These are phyloP conservation scores for Neuroterus valhalla DNA, from an alignment of 1,140 invertebrate species.

Conservation along the genomic window DNA sequence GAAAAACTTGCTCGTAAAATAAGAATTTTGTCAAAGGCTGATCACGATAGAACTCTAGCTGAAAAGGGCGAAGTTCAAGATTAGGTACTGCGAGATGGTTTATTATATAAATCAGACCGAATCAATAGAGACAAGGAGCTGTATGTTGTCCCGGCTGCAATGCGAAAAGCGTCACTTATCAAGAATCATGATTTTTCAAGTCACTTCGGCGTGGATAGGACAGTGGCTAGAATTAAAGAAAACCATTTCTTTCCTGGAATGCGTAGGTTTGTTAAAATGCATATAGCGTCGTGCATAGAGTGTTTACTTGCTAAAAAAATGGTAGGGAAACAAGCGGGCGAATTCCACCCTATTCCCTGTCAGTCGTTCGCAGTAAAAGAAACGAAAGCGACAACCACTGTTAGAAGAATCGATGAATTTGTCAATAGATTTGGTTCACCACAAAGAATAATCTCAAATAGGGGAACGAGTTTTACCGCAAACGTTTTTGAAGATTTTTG, in stretches of 20 bases:
- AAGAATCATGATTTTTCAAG: slow-evolving; percentile 39
- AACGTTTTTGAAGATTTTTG: slow-evolving; percentile 53
- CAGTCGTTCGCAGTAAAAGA: slow-evolving; percentile 10
- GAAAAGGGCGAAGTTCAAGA: slow-evolving; percentile 37
- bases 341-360: slow-evolving; percentile 49
- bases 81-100: slow-evolving; percentile 29
- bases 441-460: not conserved
- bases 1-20: slow-evolving; percentile 38
- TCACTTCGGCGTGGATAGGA: slow-evolving; percentile 40
- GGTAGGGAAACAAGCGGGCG: slow-evolving; percentile 35
- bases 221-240: slow-evolving; percentile 18
- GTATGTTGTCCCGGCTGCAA: slow-evolving; percentile 36
- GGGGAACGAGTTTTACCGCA: slow-evolving; percentile 48
- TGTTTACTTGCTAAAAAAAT: slow-evolving; percentile 36
- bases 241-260: slow-evolving; percentile 42
- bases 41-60: slow-evolving; percentile 34
- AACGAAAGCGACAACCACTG: not conserved
- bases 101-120: slow-evolving; percentile 14
- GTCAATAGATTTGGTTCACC: slow-evolving; percentile 1
- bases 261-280: slow-evolving; percentile 28
- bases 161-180: slow-evolving; percentile 40
- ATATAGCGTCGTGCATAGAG: slow-evolving; percentile 34
- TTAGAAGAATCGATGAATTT: not conserved
- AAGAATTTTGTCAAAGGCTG: not conserved
- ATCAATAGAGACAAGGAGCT: slow-evolving; percentile 4